Conservation (phyloP, 1,140 invertebrate genomes). For the Calliopsis andreniformis region DNA sequence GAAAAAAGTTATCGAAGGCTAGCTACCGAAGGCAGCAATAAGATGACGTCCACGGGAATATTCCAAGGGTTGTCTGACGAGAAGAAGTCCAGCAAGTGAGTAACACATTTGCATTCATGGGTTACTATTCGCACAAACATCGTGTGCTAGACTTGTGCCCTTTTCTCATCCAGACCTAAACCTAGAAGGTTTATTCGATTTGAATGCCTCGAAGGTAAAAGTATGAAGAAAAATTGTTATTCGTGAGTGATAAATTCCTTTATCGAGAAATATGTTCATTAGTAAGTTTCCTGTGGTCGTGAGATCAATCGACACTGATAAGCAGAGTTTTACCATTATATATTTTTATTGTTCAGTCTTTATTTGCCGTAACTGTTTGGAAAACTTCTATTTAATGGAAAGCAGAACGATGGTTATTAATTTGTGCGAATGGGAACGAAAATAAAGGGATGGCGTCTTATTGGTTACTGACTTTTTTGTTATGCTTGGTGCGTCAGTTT, state of each 20-base stretch:
- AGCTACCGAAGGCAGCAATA: neutral
- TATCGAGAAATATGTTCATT: too few species aligned
- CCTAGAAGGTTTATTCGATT: too few species aligned
- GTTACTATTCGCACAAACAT: constrained; percentile 18
- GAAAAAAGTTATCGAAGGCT: constrained; percentile 16
- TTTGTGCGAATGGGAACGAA: neutral
- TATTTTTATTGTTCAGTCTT: neutral
- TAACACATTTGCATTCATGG: constrained; percentile 39
- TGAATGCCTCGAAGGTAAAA: too few species aligned
- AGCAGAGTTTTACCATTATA: constrained; percentile 15
- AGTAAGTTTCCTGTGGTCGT: too few species aligned
- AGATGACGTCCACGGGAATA: constrained; percentile 75
- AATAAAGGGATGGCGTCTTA: constrained; percentile 23
- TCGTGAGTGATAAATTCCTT: too few species aligned
- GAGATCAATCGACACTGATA: too few species aligned
- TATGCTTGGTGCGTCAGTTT: constrained; percentile 58
- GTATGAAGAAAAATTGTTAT: too few species aligned
- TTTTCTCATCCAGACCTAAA: neutral
- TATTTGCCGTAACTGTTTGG: neutral
- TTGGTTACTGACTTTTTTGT: constrained; percentile 53
- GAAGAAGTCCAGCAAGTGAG: constrained; percentile 76
- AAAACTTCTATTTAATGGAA: neutral
- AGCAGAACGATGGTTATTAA: neutral
- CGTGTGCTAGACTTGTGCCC: neutral
- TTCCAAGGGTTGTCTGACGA: constrained; percentile 68